Conservation (phyloP, 2,113 vertebrate genomes). For the Camelus bactrianus region DNA sequence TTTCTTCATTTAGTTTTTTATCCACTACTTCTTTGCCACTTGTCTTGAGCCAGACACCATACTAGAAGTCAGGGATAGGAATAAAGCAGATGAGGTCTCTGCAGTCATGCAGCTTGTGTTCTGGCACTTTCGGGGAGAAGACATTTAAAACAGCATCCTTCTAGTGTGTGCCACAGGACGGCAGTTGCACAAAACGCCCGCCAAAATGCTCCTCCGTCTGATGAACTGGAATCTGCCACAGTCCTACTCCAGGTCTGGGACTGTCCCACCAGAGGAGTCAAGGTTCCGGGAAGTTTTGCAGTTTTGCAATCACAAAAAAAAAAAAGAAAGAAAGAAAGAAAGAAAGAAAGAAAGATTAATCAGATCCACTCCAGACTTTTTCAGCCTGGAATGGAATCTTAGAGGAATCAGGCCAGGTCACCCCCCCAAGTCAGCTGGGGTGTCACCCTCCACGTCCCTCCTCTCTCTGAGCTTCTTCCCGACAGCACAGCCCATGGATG, state of each 20-base stretch:
- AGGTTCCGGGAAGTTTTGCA: neutral
- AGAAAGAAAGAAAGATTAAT: neutral
- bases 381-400: neutral
- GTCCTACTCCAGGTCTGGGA: neutral
- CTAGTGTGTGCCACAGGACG: rapidly evolving
- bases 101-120: rapidly evolving
- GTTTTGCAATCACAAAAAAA: neutral
- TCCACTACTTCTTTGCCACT: neutral
- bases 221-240: neutral
- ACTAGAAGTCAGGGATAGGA: neutral
- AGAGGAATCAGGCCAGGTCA: conserved; percentile 51
- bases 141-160: neutral
- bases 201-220: rapidly evolving
- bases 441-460: conserved; percentile 69
- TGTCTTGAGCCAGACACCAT: too few relatives aligned
- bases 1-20: neutral
- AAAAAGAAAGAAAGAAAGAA: neutral
- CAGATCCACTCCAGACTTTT: neutral
- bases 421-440: conserved; percentile 67
- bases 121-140: neutral
- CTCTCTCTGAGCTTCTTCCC: conserved; percentile 76
- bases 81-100: neutral
- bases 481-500: conserved; percentile 61
- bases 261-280: conserved; percentile 37
- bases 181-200: neutral